phyloP scores from a whole-genome alignment of 2,113 vertebrate genomes.

The Chitala chitala region DNA sequence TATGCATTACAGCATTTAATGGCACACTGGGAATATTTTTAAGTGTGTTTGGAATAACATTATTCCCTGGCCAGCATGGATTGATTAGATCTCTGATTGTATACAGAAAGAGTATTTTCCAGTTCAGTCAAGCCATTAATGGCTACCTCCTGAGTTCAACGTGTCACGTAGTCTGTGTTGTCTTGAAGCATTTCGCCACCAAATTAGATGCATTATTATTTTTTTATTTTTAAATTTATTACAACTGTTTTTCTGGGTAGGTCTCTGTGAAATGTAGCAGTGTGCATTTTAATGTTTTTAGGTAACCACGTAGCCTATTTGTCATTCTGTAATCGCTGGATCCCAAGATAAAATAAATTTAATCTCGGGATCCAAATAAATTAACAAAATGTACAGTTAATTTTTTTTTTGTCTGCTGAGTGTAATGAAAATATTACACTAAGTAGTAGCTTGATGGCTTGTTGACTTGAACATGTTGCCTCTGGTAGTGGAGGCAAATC shows the following conservation, averaged over 20 bases:
- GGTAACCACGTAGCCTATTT: not conserved
- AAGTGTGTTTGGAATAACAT: not conserved
- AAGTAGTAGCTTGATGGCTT: slow-evolving; percentile 1
- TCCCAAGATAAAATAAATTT: not conserved
- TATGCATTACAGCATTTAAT: slow-evolving; percentile 11
- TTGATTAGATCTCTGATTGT: slow-evolving; percentile 28
- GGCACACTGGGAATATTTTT: not conserved
- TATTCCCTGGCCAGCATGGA: slow-evolving; percentile 18
- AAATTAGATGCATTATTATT: slow-evolving; percentile 25
- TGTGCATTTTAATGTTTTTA: not conserved
- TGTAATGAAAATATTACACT: not conserved
- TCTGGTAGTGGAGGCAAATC: not conserved
- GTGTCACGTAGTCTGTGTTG: slow-evolving; percentile 9
- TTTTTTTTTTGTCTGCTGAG: not conserved
- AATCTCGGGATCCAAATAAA: not conserved
- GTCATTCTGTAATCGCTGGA: not conserved
- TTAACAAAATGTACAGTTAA: not conserved
- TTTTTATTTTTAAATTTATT: not conserved
- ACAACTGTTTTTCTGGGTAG: not conserved
- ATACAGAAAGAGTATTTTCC: slow-evolving; percentile 29
- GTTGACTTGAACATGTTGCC: not conserved
- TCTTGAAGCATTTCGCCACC: slow-evolving; percentile 16
- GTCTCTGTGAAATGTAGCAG: not conserved
- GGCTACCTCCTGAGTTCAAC: slow-evolving; percentile 6
- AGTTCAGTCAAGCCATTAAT: slow-evolving; percentile 31